Conservation (phyloP, 2,888 invertebrate genomes). For the Eilema depressum region DNA sequence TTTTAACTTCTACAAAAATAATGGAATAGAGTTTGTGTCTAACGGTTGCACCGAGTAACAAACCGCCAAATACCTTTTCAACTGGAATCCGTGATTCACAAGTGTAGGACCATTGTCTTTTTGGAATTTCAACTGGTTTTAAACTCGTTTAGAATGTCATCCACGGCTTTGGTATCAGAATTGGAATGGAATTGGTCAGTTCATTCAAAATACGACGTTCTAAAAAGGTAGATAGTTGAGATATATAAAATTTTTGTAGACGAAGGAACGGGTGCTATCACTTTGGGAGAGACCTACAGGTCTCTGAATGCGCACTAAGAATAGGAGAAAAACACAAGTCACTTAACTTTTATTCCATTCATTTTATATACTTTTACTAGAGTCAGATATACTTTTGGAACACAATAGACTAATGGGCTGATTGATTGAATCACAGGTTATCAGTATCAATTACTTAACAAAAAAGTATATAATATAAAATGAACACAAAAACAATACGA, state of each 20-base stretch:
- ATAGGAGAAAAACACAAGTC: background rate
- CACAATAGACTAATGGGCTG: background rate
- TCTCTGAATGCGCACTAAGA: background rate
- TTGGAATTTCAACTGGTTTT: background rate
- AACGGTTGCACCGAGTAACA: background rate
- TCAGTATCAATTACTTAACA: conserved; percentile 17
- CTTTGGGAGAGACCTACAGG: background rate
- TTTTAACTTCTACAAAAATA: background rate
- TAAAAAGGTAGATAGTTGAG: background rate
- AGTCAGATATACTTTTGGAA: background rate
- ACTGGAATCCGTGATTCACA: background rate
- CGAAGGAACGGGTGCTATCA: background rate
- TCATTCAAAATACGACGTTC: background rate
- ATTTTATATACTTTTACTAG: background rate
- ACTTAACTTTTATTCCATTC: background rate
- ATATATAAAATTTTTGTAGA: too few relatives aligned
- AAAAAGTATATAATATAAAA: conserved; percentile 28
- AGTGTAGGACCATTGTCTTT: background rate
- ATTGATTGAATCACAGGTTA: conserved; percentile 25
- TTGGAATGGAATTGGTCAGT: too few relatives aligned
- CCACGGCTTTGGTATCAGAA: background rate
- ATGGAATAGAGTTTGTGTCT: background rate
- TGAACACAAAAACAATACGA: conserved; percentile 24
- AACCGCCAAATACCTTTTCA: conserved; percentile 1
- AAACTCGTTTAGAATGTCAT: background rate